These are phyloP conservation scores for Oscheius sp. DNA, from an alignment of 2,888 invertebrate genomes.

Conservation along the genomic window DNA sequence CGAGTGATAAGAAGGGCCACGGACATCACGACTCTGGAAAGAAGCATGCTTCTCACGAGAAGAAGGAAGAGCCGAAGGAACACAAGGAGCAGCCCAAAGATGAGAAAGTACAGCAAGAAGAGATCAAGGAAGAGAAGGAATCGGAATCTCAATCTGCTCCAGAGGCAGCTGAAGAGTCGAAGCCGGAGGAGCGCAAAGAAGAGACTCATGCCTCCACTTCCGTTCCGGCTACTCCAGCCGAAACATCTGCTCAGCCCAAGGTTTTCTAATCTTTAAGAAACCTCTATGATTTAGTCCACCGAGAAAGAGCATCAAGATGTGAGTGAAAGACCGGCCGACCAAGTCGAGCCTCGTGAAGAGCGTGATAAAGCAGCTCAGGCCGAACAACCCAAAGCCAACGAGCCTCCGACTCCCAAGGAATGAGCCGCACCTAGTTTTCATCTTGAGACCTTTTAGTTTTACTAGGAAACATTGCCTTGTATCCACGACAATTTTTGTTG, in stretches of 20 bases:
- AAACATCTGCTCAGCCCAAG: constrained; percentile 10
- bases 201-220: not conserved
- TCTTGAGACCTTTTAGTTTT: no score
- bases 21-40: constrained; percentile 24
- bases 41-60: constrained; percentile 1
- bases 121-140: constrained; percentile 7
- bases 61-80: not conserved
- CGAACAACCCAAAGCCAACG: no score
- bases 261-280: not conserved
- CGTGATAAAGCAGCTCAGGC: no score
- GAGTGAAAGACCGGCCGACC: not conserved
- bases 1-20: constrained; percentile 25
- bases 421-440: no score
- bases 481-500: no score
- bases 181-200: constrained; percentile 16
- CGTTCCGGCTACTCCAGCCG: not conserved
- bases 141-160: not conserved
- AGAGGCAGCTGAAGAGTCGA: constrained; percentile 32
- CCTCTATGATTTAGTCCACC: not conserved
- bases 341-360: not conserved
- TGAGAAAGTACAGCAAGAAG: not conserved
- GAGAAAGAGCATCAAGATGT: not conserved
- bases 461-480: no score
- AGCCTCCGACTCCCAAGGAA: no score
- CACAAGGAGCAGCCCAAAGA: no score